These are phyloP conservation scores for Achroia grisella DNA, from an alignment of 1,140 invertebrate genomes.

Conservation along the genomic window DNA sequence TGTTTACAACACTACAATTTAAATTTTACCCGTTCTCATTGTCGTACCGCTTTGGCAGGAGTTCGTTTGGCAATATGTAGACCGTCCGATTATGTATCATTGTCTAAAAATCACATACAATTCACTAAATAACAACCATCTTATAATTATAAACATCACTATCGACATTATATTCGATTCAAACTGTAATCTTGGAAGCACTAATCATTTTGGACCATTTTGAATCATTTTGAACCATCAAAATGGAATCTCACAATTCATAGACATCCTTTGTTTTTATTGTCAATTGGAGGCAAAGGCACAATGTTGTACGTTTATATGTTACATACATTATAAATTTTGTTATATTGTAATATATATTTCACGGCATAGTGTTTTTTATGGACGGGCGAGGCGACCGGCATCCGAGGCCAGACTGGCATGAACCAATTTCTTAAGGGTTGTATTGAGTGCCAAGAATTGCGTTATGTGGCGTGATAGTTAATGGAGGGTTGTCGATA, in stretches of 20 bases:
- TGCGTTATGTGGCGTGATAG: slow-evolving; percentile 24
- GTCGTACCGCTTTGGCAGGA: slow-evolving; percentile 58
- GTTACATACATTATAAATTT: neutral
- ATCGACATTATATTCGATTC: slow-evolving; percentile 1
- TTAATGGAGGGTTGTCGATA: slow-evolving; percentile 20
- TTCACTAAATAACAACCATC: slow-evolving; percentile 1
- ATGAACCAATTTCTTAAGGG: slow-evolving; percentile 57
- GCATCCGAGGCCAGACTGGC: slow-evolving; percentile 47
- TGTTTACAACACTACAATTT: too few relatives aligned
- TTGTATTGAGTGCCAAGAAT: slow-evolving; percentile 40
- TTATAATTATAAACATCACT: slow-evolving; percentile 10
- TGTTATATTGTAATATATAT: slow-evolving; percentile 16
- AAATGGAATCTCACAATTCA: slow-evolving; percentile 3
- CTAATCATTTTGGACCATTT: slow-evolving; percentile 4
- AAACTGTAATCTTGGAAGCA: slow-evolving; percentile 4
- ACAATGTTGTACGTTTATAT: slow-evolving; percentile 2
- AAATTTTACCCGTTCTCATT: slow-evolving; percentile 36
- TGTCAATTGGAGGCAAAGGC: slow-evolving; percentile 1
- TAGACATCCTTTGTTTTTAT: neutral
- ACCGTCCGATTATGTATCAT: slow-evolving; percentile 67
- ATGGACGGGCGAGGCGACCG: slow-evolving; percentile 23
- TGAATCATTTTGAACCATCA: too few relatives aligned
- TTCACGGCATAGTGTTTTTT: slow-evolving; percentile 23
- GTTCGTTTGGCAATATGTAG: slow-evolving; percentile 64
- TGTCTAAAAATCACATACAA: slow-evolving; percentile 11